These are phyloP conservation scores for Ormia ochracea DNA, from an alignment of 2,888 invertebrate species.

Conservation along the genomic window DNA sequence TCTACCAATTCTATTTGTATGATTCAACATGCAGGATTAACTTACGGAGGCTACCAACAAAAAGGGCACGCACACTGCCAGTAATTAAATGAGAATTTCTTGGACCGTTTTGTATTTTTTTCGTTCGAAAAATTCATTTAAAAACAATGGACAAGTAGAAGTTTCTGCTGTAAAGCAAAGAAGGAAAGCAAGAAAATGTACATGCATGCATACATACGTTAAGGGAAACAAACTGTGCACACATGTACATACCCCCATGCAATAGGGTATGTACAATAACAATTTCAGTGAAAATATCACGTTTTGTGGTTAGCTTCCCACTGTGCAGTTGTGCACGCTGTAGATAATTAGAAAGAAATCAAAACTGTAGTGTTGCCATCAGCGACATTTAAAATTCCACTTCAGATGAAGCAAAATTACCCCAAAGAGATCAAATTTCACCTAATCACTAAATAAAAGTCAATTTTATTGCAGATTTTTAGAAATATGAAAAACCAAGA, in stretches of 20 bases:
- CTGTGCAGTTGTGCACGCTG: neutral
- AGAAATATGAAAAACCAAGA: too few species aligned
- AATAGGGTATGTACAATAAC: constrained; percentile 3
- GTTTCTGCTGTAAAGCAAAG: neutral
- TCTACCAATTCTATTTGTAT: neutral
- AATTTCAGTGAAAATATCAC: constrained; percentile 48
- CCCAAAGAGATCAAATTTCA: too few species aligned
- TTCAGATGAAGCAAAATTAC: too few species aligned
- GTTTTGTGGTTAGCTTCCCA: constrained; percentile 25
- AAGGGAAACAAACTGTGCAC: neutral
- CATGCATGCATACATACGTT: neutral
- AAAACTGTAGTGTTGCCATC: neutral
- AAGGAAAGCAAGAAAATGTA: neutral
- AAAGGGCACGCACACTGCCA: neutral
- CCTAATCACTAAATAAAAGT: too few species aligned
- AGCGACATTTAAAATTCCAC: neutral
- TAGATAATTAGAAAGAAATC: neutral
- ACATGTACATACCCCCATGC: neutral
- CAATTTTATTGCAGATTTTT: too few species aligned
- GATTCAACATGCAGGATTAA: neutral
- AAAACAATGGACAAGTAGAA: neutral
- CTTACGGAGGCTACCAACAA: neutral
- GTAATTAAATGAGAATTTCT: neutral
- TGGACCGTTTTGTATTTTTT: neutral
- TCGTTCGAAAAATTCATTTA: neutral